Evolutionary conservation across 35 echinoderm and acorn worm genomes (phyloP).

Genomic region (Apostichopus japonicus): DNA sequence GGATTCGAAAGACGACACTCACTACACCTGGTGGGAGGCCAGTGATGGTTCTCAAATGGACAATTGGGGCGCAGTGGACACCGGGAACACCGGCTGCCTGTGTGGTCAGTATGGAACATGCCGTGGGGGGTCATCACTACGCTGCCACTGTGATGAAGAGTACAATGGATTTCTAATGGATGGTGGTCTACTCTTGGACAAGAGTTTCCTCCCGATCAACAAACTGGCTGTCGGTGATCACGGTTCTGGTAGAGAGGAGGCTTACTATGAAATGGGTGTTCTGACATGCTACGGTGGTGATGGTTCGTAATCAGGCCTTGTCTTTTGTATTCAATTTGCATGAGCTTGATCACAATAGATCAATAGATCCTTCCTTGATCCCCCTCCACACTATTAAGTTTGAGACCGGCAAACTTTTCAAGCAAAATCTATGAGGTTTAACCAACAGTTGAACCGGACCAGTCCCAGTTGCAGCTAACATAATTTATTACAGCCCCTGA

Average conservation of each 20-base stretch:
- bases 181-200: background rate
- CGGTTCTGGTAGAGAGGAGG: background rate
- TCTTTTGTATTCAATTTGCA: background rate
- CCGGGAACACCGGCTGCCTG: conserved; percentile 5
- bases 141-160: conserved; percentile 14
- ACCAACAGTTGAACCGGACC: too few relatives aligned
- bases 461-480: too few relatives aligned
- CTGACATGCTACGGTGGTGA: conserved; percentile 5
- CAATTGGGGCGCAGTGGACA: conserved; percentile 29
- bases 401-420: too few relatives aligned
- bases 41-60: conserved; percentile 42
- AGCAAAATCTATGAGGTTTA: too few relatives aligned
- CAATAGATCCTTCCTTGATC: too few relatives aligned
- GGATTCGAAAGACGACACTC: conserved; percentile 1
- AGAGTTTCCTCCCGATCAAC: background rate
- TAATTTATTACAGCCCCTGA: too few relatives aligned
- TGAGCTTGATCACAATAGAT: background rate
- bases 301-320: background rate
- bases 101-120: conserved; percentile 39
- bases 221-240: conserved; percentile 17
- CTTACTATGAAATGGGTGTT: background rate
- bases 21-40: conserved; percentile 34
- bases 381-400: too few relatives aligned
- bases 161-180: background rate
- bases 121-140: background rate